A percentile compares a stretch with the other conserved stretches of the same genome.
Evolutionary conservation across 2,888 invertebrate genomes (phyloP).

Genomic region (Nasonovia ribisnigri): DNA sequence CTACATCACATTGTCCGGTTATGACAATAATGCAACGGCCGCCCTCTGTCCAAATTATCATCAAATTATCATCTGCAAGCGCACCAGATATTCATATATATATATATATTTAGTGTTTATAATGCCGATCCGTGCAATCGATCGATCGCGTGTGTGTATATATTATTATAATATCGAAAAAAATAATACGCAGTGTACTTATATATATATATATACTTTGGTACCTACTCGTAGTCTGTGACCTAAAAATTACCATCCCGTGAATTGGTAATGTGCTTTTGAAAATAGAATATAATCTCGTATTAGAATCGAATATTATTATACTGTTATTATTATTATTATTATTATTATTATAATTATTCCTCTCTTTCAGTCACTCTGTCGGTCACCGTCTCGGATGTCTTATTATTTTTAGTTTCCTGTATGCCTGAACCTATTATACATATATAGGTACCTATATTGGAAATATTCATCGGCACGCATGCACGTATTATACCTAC

Average conservation of each 20-base stretch:
- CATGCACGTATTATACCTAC: background rate
- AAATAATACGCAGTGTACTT: background rate
- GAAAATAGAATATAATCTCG: constrained; percentile 44
- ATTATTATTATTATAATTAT: constrained; percentile 24
- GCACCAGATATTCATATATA: background rate
- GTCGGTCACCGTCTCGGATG: background rate
- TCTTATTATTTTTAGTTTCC: background rate
- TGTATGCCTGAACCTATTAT: background rate
- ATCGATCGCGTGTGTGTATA: constrained; percentile 10
- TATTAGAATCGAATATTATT: constrained; percentile 31
- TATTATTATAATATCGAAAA: background rate
- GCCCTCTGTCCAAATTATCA: background rate
- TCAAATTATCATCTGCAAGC: constrained; percentile 24
- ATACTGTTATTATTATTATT: background rate
- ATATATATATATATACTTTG: background rate
- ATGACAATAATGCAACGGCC: background rate
- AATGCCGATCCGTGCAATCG: constrained; percentile 13
- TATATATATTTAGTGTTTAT: background rate
- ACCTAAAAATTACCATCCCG: constrained; percentile 59
- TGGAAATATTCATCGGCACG: constrained; percentile 33
- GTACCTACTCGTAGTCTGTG: constrained; percentile 28
- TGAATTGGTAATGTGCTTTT: constrained; percentile 48
- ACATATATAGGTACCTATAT: background rate
- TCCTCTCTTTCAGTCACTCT: constrained; percentile 31
- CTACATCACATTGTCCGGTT: background rate